These are phyloP conservation scores for Xiphophorus hellerii DNA, from an alignment of 2,113 vertebrate genomes.

Conservation along the genomic window DNA sequence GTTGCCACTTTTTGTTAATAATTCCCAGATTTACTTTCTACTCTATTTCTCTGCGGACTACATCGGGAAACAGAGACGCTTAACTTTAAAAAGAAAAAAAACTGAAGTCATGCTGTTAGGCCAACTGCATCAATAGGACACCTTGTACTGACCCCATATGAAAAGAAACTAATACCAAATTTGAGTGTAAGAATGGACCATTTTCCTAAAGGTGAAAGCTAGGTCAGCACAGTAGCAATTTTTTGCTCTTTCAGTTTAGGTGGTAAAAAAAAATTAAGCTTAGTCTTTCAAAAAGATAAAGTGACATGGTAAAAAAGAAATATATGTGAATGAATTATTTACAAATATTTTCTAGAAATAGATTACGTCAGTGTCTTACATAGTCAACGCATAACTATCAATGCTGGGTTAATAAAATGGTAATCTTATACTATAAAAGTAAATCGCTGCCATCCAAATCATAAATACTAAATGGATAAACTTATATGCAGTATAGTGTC, in stretches of 20 bases:
- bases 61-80: too few relatives aligned
- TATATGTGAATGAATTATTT: neutral
- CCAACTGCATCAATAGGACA: too few relatives aligned
- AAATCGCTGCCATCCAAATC: neutral
- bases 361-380: neutral
- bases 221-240: neutral
- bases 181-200: neutral
- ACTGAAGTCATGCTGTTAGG: too few relatives aligned
- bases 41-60: too few relatives aligned
- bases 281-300: neutral
- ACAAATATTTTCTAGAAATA: neutral
- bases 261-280: neutral
- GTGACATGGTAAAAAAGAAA: neutral
- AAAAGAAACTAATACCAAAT: neutral
- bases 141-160: too few relatives aligned
- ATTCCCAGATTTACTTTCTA: too few relatives aligned
- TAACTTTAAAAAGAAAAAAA: too few relatives aligned
- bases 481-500: neutral
- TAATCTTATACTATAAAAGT: neutral
- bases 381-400: too few relatives aligned
- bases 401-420: neutral
- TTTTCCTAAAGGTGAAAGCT: neutral
- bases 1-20: too few relatives aligned
- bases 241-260: neutral
- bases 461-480: neutral